These are phyloP conservation scores for Numida meleagris DNA, from an alignment of 2,113 vertebrate genomes.

Conservation along the genomic window DNA sequence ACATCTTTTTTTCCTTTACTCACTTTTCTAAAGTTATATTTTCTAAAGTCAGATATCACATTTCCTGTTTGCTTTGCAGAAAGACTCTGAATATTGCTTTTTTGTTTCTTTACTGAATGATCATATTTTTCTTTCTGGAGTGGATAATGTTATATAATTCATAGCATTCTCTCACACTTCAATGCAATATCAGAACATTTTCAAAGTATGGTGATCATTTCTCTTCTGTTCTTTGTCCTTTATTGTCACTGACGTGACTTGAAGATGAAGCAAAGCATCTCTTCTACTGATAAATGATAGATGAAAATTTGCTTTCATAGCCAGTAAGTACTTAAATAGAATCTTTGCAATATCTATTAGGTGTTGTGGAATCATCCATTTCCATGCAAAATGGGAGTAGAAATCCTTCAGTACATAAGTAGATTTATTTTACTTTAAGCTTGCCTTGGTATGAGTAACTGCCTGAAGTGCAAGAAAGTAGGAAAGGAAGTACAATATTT, in stretches of 20 bases:
- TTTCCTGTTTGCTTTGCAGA: background rate
- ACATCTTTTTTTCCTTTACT: background rate
- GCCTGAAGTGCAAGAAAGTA: background rate
- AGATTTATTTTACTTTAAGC: background rate
- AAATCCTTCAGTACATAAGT: background rate
- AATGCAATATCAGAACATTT: background rate
- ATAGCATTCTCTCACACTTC: background rate
- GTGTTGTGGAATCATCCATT: background rate
- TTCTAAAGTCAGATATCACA: background rate
- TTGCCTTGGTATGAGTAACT: background rate
- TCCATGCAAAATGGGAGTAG: background rate
- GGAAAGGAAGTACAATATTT: background rate
- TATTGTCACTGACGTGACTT: background rate
- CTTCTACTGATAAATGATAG: background rate
- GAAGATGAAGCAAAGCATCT: background rate
- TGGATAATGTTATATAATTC: background rate
- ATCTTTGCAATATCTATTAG: background rate
- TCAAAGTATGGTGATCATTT: background rate
- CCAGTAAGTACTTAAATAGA: background rate
- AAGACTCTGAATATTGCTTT: background rate
- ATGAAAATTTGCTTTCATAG: background rate
- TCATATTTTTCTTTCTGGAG: background rate
- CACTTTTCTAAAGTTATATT: background rate
- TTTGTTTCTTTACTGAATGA: background rate
- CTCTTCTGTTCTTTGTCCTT: background rate